A percentile compares a stretch with the other conserved stretches of the same genome.
Evolutionary conservation across 2,797 vertebrate genomes (phyloP).

Genomic region (Bovichtus variegatus): DNA sequence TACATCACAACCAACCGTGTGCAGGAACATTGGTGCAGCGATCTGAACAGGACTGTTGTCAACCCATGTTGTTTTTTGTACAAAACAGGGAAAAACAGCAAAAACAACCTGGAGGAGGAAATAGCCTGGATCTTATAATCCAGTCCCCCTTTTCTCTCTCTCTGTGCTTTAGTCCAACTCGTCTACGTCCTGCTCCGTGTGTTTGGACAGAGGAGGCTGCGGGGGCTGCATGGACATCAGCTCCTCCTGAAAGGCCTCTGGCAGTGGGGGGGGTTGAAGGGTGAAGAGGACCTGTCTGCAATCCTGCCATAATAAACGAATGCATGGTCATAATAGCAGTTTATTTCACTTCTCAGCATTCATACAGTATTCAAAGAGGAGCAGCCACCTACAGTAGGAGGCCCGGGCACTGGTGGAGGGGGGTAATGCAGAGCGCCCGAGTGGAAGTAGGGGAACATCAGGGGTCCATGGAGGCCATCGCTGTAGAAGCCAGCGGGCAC

Average conservation of each 20-base stretch:
- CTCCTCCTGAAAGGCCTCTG: not conserved
- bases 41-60: not conserved
- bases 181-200: not conserved
- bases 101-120: not conserved
- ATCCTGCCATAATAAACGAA: slow-evolving; percentile 27
- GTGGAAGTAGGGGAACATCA: slow-evolving; percentile 15
- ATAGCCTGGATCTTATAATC: no score
- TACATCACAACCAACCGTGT: not conserved
- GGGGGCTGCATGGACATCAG: not conserved
- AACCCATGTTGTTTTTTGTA: not conserved
- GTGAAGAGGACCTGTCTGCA: not conserved
- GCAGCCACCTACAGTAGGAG: slow-evolving; percentile 27
- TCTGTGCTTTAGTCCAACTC: not conserved
- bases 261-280: not conserved
- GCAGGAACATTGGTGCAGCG: not conserved
- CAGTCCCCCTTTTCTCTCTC: not conserved
- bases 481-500: not conserved
- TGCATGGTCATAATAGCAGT: not conserved
- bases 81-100: not conserved
- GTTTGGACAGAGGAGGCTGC: not conserved
- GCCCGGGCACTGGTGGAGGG: not conserved
- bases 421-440: not conserved
- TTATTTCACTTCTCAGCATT: not conserved
- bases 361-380: not conserved
- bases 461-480: not conserved